phyloP scores from a whole-genome alignment of 2,888 invertebrate species.

The Kuschelorhynchus macadamiae region DNA sequence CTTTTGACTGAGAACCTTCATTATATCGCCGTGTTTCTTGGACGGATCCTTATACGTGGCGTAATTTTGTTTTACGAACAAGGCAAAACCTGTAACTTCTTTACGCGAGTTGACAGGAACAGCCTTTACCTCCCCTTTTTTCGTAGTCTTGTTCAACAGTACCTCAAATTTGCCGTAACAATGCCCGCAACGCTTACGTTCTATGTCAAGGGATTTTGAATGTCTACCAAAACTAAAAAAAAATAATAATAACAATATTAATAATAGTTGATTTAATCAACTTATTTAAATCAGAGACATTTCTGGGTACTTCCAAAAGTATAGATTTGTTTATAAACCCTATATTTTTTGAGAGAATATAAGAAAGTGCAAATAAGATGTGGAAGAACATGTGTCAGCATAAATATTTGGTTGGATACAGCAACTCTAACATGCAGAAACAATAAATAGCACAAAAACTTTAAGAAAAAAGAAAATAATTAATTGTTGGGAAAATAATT shows the following conservation, averaged over 20 bases:
- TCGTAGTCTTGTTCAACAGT: constrained; percentile 76
- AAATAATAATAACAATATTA: constrained; percentile 8
- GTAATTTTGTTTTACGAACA: constrained; percentile 83
- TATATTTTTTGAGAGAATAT: no score
- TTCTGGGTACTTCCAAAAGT: no score
- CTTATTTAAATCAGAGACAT: no score
- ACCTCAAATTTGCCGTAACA: constrained; percentile 82
- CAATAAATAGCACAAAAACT: no score
- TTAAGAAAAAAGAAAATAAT: no score
- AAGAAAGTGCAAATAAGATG: no score
- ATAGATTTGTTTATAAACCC: no score
- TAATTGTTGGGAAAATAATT: no score
- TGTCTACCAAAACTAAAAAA: constrained; percentile 79
- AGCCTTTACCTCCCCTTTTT: constrained; percentile 71
- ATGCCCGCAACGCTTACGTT: constrained; percentile 82
- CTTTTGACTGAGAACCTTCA: constrained; percentile 81
- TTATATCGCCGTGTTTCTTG: constrained; percentile 79
- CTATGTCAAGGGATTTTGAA: constrained; percentile 83
- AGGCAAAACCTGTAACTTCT: constrained; percentile 76
- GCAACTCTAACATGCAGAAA: no score
- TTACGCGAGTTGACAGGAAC: constrained; percentile 71
- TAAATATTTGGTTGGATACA: no score
- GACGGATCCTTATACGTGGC: constrained; percentile 70
- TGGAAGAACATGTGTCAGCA: no score
- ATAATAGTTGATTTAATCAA: no score